Evolutionary conservation across 1,140 invertebrate species (phyloP).

Genomic region (Nephila pilipes): DNA sequence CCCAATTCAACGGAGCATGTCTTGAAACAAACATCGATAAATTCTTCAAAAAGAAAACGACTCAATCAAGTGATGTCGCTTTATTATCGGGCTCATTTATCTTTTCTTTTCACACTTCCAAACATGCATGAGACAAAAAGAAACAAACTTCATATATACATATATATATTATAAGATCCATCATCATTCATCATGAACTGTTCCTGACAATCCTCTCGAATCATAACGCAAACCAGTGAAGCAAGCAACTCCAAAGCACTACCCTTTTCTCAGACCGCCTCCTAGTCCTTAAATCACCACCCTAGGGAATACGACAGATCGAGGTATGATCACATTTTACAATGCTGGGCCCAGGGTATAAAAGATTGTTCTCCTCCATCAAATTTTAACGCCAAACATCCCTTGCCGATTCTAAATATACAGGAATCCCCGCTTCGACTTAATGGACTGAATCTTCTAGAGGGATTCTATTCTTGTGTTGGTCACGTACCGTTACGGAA

Average conservation of each 20-base stretch:
- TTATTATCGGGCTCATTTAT: background rate
- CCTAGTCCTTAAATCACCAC: background rate
- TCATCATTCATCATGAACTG: background rate
- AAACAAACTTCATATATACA: background rate
- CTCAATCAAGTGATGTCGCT: background rate
- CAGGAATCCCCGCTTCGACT: background rate
- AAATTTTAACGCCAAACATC: slow-evolving; percentile 38
- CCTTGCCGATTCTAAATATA: slow-evolving; percentile 17
- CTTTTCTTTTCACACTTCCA: background rate
- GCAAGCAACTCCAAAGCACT: background rate
- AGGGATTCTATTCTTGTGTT: slow-evolving; percentile 17
- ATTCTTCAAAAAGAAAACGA: background rate
- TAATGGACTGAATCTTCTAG: slow-evolving; percentile 24
- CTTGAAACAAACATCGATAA: background rate
- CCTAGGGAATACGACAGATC: slow-evolving; percentile 15
- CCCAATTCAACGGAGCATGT: no score
- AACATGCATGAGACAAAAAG: background rate
- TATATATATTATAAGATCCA: slow-evolving; percentile 8
- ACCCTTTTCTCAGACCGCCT: background rate
- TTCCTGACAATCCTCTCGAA: slow-evolving; percentile 22
- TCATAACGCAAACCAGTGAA: slow-evolving; percentile 20
- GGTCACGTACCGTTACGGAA: background rate
- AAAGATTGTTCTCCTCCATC: slow-evolving; percentile 42
- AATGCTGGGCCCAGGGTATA: background rate
- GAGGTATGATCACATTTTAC: slow-evolving; percentile 38